Conservation (phyloP, 2,797 vertebrate genomes). For the Danio albolineatus region DNA sequence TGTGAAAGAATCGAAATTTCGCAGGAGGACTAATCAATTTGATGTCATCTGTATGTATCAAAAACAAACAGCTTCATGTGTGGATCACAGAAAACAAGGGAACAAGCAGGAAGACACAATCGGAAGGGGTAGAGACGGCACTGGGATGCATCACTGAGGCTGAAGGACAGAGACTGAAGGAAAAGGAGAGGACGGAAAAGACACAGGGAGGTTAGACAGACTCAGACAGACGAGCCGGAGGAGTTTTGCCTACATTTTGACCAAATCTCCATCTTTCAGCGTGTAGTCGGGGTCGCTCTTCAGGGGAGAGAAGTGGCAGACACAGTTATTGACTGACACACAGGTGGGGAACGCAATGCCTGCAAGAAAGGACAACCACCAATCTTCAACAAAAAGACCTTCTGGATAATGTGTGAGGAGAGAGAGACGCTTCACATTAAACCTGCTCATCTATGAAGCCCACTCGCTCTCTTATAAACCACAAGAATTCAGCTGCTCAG, state of each 20-base stretch:
- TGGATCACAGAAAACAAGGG: conserved; percentile 19
- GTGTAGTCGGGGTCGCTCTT: conserved; percentile 94
- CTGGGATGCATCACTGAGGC: conserved; percentile 25
- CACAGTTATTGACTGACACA: conserved; percentile 97
- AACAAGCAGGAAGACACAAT: conserved; percentile 47
- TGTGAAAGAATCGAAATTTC: too few species aligned
- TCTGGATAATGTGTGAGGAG: not conserved
- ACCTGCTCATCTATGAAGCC: not conserved
- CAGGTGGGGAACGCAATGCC: conserved; percentile 97
- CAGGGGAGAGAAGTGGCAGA: conserved; percentile 97
- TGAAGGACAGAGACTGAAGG: conserved; percentile 12
- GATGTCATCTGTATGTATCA: too few species aligned
- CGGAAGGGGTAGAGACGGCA: conserved; percentile 23
- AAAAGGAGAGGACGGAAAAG: conserved; percentile 5
- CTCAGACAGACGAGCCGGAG: conserved; percentile 35
- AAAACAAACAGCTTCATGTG: conserved; percentile 1
- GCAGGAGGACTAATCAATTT: too few species aligned
- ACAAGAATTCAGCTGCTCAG: conserved; percentile 11
- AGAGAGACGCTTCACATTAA: conserved; percentile 8
- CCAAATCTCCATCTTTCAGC: conserved; percentile 93
- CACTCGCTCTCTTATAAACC: not conserved
- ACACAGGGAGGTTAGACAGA: conserved; percentile 40
- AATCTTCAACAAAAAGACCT: conserved; percentile 49
- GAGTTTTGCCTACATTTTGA: conserved; percentile 89
- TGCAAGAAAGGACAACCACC: conserved; percentile 73